Conservation (phyloP, 2,888 invertebrate genomes). For the Lasius fuliginosus region DNA sequence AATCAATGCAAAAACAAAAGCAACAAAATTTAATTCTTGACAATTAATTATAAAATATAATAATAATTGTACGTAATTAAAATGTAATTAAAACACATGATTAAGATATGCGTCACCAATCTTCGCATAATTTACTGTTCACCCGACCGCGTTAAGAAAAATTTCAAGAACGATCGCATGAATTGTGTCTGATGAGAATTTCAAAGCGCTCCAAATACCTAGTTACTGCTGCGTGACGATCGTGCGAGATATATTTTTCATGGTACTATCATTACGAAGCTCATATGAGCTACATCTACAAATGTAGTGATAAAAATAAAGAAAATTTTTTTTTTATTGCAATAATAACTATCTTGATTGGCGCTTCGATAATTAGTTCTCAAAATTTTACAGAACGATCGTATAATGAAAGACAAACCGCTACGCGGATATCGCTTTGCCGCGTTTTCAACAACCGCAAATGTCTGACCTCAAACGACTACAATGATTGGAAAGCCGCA, state of each 20-base stretch:
- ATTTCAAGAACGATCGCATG: slow-evolving; percentile 58
- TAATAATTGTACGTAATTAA: slow-evolving; percentile 17
- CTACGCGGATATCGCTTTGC: neutral
- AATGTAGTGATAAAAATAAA: slow-evolving; percentile 3
- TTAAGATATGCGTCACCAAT: slow-evolving; percentile 10
- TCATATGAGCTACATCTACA: neutral
- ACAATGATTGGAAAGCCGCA: neutral
- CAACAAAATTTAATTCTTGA: neutral
- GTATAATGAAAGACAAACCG: neutral
- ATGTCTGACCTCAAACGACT: neutral
- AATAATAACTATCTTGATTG: neutral
- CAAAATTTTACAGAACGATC: neutral
- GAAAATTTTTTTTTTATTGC: neutral
- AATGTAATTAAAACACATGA: slow-evolving; percentile 31
- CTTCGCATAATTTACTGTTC: slow-evolving; percentile 35
- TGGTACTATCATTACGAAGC: neutral
- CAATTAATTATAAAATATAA: neutral
- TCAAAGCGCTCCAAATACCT: slow-evolving; percentile 81
- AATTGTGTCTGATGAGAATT: slow-evolving; percentile 76
- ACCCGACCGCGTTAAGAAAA: slow-evolving; percentile 47
- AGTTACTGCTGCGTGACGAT: slow-evolving; percentile 81
- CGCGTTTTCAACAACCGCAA: neutral
- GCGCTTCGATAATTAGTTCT: slow-evolving; percentile 4
- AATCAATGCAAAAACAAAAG: neutral
- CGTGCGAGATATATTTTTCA: slow-evolving; percentile 52